Percentiles rank a stretch among this genome's conserved stretches.
These are phyloP conservation scores for Biston stratarius DNA, from an alignment of 2,888 invertebrate genomes.

Conservation along the genomic window DNA sequence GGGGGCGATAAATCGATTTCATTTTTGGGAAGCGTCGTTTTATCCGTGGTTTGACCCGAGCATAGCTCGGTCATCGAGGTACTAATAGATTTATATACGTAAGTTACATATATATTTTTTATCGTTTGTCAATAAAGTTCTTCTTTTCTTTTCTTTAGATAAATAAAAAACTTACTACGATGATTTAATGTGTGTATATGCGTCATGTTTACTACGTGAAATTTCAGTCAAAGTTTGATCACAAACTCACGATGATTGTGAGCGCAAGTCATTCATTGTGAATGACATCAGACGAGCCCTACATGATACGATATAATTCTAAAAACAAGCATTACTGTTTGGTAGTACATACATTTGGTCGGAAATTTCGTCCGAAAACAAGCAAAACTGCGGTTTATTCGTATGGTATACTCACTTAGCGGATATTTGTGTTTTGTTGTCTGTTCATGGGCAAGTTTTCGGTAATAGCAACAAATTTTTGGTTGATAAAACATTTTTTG, in stretches of 20 bases:
- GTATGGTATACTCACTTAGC: slow-evolving; percentile 7
- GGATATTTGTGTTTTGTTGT: background rate
- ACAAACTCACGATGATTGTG: background rate
- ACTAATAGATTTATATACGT: no score
- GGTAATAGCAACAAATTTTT: slow-evolving; percentile 13
- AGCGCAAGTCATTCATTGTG: background rate
- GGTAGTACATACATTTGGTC: slow-evolving; percentile 4
- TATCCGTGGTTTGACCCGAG: no score
- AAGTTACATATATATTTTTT: no score
- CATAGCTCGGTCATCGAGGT: no score
- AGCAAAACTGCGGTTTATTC: slow-evolving; percentile 12
- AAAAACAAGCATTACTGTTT: slow-evolving; percentile 11
- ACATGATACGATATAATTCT: slow-evolving; percentile 19
- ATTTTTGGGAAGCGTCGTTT: no score
- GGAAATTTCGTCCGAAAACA: slow-evolving; percentile 18
- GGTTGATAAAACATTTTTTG: slow-evolving; percentile 1
- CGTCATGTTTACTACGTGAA: background rate
- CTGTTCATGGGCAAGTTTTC: background rate
- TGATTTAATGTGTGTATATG: no score
- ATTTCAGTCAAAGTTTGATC: background rate
- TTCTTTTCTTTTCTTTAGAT: no score
- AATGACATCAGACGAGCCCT: slow-evolving; percentile 23
- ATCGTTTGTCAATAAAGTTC: no score
- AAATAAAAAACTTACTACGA: no score
- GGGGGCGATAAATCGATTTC: no score